Conservation (phyloP, 2,113 vertebrate species). For the Willisornis vidua region DNA sequence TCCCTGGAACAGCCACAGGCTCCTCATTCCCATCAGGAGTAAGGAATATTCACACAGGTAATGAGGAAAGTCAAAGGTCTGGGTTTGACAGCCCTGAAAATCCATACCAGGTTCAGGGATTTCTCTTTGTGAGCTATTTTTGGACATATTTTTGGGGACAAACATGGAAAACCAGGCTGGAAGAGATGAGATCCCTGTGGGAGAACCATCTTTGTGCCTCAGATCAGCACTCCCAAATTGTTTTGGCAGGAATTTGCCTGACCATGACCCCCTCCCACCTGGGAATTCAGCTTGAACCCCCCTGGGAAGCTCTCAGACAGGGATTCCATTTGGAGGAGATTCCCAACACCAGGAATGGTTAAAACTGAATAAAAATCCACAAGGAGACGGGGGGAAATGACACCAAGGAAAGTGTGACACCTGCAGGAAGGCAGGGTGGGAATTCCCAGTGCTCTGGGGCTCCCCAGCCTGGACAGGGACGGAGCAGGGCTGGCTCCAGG, state of each 20-base stretch:
- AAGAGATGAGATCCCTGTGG: background rate
- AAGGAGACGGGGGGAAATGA: background rate
- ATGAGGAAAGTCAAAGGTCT: background rate
- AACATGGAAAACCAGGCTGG: background rate
- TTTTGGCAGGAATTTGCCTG: background rate
- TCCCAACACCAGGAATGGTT: background rate
- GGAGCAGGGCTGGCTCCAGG: accelerated
- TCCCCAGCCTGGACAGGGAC: background rate
- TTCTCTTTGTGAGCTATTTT: background rate
- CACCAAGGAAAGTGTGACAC: background rate
- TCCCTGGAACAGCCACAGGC: background rate
- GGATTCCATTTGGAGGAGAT: background rate
- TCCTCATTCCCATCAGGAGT: accelerated
- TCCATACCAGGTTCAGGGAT: accelerated
- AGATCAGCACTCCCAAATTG: background rate
- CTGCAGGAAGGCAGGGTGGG: background rate
- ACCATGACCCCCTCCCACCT: background rate
- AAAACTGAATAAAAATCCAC: background rate
- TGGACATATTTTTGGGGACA: background rate
- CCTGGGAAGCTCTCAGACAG: background rate
- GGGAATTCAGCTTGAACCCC: background rate
- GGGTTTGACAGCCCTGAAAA: background rate
- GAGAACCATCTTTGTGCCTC: background rate
- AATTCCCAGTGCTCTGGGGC: background rate
- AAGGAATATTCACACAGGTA: background rate